These are phyloP conservation scores for Carassius carassius DNA, from an alignment of 2,113 vertebrate species.

Conservation along the genomic window DNA sequence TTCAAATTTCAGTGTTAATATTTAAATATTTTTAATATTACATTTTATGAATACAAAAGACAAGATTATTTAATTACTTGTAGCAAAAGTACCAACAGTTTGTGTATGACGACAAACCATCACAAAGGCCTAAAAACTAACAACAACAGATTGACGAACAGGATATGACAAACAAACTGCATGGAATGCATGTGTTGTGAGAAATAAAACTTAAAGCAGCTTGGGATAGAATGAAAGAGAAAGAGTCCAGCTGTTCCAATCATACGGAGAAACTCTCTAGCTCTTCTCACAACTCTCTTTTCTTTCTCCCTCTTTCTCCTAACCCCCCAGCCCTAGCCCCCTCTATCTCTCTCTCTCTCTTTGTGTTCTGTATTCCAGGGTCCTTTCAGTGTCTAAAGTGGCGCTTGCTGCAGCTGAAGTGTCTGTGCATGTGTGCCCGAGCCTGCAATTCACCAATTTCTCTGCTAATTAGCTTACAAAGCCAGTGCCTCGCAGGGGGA, in stretches of 20 bases:
- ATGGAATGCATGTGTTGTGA: neutral
- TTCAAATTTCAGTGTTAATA: neutral
- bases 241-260: neutral
- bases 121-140: slow-evolving; percentile 20
- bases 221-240: neutral
- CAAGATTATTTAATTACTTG: too few relatives aligned
- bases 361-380: slow-evolving; percentile 44
- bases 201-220: slow-evolving; percentile 30
- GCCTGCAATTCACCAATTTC: slow-evolving; percentile 84
- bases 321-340: neutral
- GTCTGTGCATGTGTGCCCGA: slow-evolving; percentile 76
- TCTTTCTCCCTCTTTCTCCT: slow-evolving; percentile 1
- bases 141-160: slow-evolving; percentile 5
- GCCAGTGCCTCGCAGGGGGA: slow-evolving; percentile 67
- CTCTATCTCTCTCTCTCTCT: slow-evolving; percentile 24
- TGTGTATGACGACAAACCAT: neutral
- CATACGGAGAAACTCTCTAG: neutral
- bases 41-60: too few relatives aligned
- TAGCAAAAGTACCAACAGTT: neutral
- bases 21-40: neutral
- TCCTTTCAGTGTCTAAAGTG: slow-evolving; percentile 79
- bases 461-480: slow-evolving; percentile 82
- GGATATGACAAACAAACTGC: neutral
- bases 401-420: slow-evolving; percentile 78
- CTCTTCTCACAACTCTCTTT: slow-evolving; percentile 5